These are phyloP conservation scores for Drosophila nigromelanica DNA, from an alignment of 1,140 invertebrate genomes.

Conservation along the genomic window DNA sequence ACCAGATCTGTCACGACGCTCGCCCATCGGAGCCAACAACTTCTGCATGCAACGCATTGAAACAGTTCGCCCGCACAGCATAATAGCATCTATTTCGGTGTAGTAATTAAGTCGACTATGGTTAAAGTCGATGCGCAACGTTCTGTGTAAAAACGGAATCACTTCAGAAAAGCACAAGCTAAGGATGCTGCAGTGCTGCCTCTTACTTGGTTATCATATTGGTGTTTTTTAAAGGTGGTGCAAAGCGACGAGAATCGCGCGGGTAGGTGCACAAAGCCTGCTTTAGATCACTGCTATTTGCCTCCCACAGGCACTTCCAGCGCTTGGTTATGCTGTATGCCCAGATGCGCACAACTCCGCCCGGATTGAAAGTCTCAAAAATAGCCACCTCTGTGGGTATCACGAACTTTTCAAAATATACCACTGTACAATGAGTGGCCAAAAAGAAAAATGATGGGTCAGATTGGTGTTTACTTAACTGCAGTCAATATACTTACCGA, in stretches of 20 bases:
- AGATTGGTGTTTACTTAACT: not conserved
- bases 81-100: constrained; percentile 94
- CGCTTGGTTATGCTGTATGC: constrained; percentile 85
- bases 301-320: constrained; percentile 92
- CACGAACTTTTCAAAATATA: constrained; percentile 90
- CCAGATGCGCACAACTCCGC: constrained; percentile 93
- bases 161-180: not conserved
- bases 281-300: constrained; percentile 83
- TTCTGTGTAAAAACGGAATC: constrained; percentile 83
- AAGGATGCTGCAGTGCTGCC: not conserved
- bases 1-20: not conserved
- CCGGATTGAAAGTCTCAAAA: constrained; percentile 96
- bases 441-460: not conserved
- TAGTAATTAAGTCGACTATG: constrained; percentile 92
- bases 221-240: constrained; percentile 87
- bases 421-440: constrained; percentile 85
- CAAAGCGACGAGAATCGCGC: constrained; percentile 89
- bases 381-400: constrained; percentile 91
- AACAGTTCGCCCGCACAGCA: constrained; percentile 87
- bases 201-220: constrained; percentile 66
- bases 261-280: constrained; percentile 69
- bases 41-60: constrained; percentile 46
- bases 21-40: constrained; percentile 22
- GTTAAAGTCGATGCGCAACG: constrained; percentile 93
- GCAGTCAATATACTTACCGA: constrained; percentile 86